Evolutionary conservation across 2,797 vertebrate genomes (phyloP), one percentile per base, ranked within the genome.

Genomic region (Staurois parvus): DNA sequence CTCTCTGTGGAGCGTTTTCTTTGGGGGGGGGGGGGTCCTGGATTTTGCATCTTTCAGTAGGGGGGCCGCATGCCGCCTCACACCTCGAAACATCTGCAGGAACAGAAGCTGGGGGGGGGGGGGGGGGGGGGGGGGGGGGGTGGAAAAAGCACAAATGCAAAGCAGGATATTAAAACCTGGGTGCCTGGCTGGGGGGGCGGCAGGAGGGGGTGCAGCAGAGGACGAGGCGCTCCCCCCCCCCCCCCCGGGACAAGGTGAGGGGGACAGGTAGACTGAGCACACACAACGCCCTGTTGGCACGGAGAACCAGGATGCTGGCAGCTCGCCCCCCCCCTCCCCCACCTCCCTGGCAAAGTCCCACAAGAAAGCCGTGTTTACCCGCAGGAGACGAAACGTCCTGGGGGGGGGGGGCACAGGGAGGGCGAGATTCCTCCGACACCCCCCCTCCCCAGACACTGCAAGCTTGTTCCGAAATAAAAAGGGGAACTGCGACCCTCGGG

Each of bases 231-330:
- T 64, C 0, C 40, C 40, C 52, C 32, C 59, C 76, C 40, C 72
- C 62, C 73, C 66, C 52, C n/a, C 1, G 26, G 72, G 32, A 81
- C 13, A 66, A 29, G 68, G 73, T 42, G 30, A 76, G 56, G 84
- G 84, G 84, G 30, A 59, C 84, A 81, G 79, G 72, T 81, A 86
- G 45, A 72, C 70, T 48, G 21, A 70, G 74, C 12, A 69, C 8
- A 72, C 75, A 87, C 66, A 64, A 64, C 74, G 75, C 84, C 79
- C 84, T 86, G 79, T 81, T 86, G 84, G 84, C 84, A 81, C 2
- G 1, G 5, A 6, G 73, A 15, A 86, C 84, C 84, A 70, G 84
- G 84, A 81, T 81, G n/a, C 84, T 81, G 84, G 84, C 84, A 85
- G 40, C 40, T 29, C 68, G n/a, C 45, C 66, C 74, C 84, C 84